A percentile compares a stretch with the other conserved stretches of the same genome.
phyloP scores from a whole-genome alignment of 2,888 invertebrate genomes.

The Conchocele bisecta region DNA sequence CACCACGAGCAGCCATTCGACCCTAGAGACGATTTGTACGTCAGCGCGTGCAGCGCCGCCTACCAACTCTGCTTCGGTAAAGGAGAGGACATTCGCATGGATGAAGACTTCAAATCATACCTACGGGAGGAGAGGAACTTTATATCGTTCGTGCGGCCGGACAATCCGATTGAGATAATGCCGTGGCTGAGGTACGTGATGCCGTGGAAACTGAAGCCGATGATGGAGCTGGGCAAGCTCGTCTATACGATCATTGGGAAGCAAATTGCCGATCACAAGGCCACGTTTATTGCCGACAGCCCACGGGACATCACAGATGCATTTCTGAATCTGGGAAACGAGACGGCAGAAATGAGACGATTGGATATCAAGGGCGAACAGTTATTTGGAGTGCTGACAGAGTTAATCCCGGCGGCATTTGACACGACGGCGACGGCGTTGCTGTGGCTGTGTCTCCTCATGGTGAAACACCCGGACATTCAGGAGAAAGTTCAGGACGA shows the following conservation, averaged over 20 bases:
- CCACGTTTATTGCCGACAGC: constrained; percentile 19
- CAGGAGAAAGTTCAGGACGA: neutral
- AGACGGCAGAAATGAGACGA: constrained; percentile 1
- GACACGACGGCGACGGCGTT: neutral
- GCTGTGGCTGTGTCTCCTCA: neutral
- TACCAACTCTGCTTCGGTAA: constrained; percentile 36
- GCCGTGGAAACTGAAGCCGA: constrained; percentile 27
- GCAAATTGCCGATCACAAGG: constrained; percentile 13
- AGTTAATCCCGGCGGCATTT: neutral
- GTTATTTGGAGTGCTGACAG: neutral
- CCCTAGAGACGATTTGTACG: constrained; percentile 1
- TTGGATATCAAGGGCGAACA: neutral
- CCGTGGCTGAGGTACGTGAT: constrained; percentile 39
- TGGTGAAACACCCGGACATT: neutral
- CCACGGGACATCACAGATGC: constrained; percentile 54
- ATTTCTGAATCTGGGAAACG: constrained; percentile 4
- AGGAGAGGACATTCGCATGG: constrained; percentile 12
- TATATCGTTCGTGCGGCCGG: neutral
- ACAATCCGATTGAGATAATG: constrained; percentile 51
- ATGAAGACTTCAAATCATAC: constrained; percentile 14
- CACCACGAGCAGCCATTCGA: constrained; percentile 12
- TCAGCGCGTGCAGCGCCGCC: constrained; percentile 17
- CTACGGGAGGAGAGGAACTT: neutral
- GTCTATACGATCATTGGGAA: neutral
- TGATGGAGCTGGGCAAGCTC: constrained; percentile 21